Evolutionary conservation across 2,888 invertebrate genomes (phyloP).

Genomic region (Uloborus plumipes): DNA sequence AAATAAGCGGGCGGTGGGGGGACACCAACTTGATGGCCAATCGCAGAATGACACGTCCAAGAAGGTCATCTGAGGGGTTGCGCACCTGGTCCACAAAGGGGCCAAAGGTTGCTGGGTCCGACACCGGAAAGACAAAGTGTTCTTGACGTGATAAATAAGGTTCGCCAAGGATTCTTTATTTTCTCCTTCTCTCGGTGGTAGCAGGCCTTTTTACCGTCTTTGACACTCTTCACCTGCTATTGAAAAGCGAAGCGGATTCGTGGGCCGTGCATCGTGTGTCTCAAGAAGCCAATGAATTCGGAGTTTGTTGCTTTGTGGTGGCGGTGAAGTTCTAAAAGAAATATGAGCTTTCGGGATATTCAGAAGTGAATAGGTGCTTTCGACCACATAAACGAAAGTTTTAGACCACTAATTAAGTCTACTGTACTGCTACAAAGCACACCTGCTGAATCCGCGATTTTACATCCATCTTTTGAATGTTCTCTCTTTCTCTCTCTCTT

Average conservation of each 20-base stretch:
- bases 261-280: no score
- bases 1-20: background rate
- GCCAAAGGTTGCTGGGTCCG: background rate
- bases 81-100: conserved; percentile 2
- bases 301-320: no score
- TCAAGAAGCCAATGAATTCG: no score
- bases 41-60: conserved; percentile 3
- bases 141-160: conserved; percentile 8
- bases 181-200: background rate
- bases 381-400: no score
- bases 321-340: no score
- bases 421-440: no score
- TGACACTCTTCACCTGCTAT: conserved; percentile 5
- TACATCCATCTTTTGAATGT: no score
- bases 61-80: conserved; percentile 5
- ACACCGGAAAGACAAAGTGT: conserved; percentile 9
- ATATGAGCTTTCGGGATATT: no score
- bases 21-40: background rate
- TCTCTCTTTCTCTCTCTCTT: no score
- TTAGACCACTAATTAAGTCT: no score
- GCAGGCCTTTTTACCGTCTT: background rate
- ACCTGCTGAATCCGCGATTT: no score
- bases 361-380: no score
- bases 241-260: background rate
- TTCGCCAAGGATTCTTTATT: background rate